phyloP scores from a whole-genome alignment of 2,888 invertebrate genomes.

The Drosophila infuscata region DNA sequence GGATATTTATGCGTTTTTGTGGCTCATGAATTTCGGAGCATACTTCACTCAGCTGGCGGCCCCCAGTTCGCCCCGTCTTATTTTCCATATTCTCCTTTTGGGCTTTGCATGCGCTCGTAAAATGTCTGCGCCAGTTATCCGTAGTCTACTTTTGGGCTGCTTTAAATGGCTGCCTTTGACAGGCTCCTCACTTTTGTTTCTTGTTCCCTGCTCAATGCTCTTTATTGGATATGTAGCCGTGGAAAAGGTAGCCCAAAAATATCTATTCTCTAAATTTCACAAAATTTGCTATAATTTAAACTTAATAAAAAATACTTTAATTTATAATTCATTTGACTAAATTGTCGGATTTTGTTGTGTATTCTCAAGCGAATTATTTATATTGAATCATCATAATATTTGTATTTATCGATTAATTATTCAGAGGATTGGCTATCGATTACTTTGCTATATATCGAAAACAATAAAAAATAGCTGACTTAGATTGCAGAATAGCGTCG shows the following conservation, averaged over 20 bases:
- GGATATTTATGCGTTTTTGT: constrained; percentile 78
- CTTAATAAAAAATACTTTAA: not conserved
- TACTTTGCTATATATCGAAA: not conserved
- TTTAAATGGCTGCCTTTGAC: constrained; percentile 45
- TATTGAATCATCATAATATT: not conserved
- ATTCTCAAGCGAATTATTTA: not conserved
- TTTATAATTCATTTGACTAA: not conserved
- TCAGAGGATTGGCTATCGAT: not conserved
- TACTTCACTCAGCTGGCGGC: constrained; percentile 61
- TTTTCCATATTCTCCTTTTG: constrained; percentile 54
- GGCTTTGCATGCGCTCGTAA: constrained; percentile 73
- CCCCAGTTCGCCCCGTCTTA: constrained; percentile 4
- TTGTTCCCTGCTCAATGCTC: constrained; percentile 14
- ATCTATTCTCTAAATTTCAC: not conserved
- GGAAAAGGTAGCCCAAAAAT: not conserved
- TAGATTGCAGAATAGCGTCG: not conserved
- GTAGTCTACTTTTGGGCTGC: constrained; percentile 53
- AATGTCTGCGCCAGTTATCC: constrained; percentile 56
- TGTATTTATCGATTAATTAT: too few species aligned
- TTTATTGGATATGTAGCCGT: not conserved
- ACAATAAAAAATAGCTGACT: not conserved
- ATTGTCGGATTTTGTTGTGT: not conserved
- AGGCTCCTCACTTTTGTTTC: constrained; percentile 11
- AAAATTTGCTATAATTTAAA: not conserved
- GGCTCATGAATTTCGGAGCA: constrained; percentile 79